A percentile compares a stretch with the other conserved stretches of the same genome.
phyloP scores from a whole-genome alignment of 2,797 vertebrate genomes.

The Meriones psammophilus region DNA sequence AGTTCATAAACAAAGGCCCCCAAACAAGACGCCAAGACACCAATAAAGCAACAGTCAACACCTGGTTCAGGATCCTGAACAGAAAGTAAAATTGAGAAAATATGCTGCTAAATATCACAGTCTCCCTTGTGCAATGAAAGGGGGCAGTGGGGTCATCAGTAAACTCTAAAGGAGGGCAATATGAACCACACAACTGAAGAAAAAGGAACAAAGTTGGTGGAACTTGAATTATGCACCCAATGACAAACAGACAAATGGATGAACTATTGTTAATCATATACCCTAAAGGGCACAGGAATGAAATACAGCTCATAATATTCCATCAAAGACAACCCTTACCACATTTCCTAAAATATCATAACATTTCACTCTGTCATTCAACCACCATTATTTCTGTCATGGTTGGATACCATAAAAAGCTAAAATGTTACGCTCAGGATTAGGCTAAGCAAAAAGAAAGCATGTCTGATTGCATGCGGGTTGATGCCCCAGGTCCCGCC shows the following conservation, averaged over 20 bases:
- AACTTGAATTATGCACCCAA: neutral
- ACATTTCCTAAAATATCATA: conserved; percentile 35
- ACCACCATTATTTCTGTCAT: conserved; percentile 23
- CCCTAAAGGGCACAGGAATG: neutral
- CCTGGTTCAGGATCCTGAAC: neutral
- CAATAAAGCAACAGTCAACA: neutral
- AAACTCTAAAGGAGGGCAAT: neutral
- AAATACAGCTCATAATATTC: neutral
- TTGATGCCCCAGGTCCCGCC: too few relatives aligned
- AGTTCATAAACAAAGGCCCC: neutral
- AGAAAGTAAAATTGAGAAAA: neutral
- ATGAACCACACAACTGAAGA: neutral
- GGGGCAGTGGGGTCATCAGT: neutral
- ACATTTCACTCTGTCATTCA: neutral
- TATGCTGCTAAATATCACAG: neutral
- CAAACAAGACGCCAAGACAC: neutral
- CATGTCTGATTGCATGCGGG: too few relatives aligned
- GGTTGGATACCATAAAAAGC: too few relatives aligned
- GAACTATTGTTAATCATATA: neutral
- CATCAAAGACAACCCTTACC: neutral
- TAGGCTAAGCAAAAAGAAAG: too few relatives aligned
- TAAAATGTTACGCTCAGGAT: too few relatives aligned
- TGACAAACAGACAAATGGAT: neutral
- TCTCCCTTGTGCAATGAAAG: neutral
- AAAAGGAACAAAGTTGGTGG: neutral